Percentiles rank a stretch among this genome's conserved stretches.
Conservation (phyloP, 2,888 invertebrate species). For the Drosophila rubida region DNA sequence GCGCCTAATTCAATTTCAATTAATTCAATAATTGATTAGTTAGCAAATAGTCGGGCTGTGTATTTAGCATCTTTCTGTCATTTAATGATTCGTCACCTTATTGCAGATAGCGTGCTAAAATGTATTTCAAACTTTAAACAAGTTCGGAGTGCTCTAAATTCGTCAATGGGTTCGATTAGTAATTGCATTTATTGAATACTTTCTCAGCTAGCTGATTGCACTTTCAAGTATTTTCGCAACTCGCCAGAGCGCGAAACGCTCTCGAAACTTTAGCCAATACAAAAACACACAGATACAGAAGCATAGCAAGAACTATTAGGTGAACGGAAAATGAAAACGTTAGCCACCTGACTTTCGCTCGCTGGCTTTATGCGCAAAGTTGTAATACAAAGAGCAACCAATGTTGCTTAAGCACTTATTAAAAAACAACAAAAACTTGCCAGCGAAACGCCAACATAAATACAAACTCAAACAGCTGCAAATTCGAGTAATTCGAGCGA, state of each 20-base stretch:
- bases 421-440: constrained; percentile 51
- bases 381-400: constrained; percentile 1
- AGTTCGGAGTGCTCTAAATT: too few relatives aligned
- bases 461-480: background rate
- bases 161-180: too few relatives aligned
- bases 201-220: background rate
- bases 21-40: background rate
- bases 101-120: too few relatives aligned
- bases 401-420: constrained; percentile 44
- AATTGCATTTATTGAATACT: too few relatives aligned
- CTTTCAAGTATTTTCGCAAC: too few relatives aligned
- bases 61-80: too few relatives aligned
- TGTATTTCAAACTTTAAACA: too few relatives aligned
- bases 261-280: constrained; percentile 4
- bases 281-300: background rate
- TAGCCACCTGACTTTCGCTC: background rate
- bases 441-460: constrained; percentile 13
- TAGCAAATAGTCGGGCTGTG: too few relatives aligned
- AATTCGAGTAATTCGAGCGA: too few relatives aligned
- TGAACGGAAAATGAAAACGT: constrained; percentile 8
- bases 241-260: background rate
- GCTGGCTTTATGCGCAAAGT: background rate
- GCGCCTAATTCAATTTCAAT: background rate
- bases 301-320: constrained; percentile 7
- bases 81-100: too few relatives aligned